These are phyloP conservation scores for Drosophila yakuba DNA, from an alignment of 1,140 invertebrate genomes.

Conservation along the genomic window DNA sequence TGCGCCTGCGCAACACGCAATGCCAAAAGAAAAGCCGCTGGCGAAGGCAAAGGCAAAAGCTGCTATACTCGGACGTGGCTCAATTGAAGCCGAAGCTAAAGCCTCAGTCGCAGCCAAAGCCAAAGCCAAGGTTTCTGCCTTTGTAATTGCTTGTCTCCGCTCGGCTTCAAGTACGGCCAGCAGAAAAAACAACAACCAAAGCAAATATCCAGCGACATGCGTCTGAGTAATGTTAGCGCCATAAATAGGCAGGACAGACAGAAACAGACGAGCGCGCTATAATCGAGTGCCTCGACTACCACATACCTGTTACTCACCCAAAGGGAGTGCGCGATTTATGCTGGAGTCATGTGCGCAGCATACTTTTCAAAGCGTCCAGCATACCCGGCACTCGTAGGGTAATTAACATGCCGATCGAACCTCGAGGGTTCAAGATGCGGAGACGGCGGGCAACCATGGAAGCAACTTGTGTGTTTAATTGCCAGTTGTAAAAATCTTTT, in stretches of 20 bases:
- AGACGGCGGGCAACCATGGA: not conserved
- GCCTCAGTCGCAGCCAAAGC: slow-evolving; percentile 20
- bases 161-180: slow-evolving; percentile 49
- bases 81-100: slow-evolving; percentile 8
- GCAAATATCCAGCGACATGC: slow-evolving; percentile 19
- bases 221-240: slow-evolving; percentile 60
- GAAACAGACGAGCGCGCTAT: not conserved
- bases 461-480: slow-evolving; percentile 50
- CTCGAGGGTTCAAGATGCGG: not conserved
- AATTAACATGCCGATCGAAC: slow-evolving; percentile 1
- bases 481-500: slow-evolving; percentile 60
- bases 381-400: too few relatives aligned
- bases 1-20: slow-evolving; percentile 57
- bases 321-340: too few relatives aligned
- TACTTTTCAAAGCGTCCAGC: too few relatives aligned
- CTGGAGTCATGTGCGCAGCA: too few relatives aligned
- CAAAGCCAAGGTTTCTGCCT: slow-evolving; percentile 58
- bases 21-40: slow-evolving; percentile 46
- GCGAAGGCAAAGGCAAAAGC: slow-evolving; percentile 1
- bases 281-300: too few relatives aligned
- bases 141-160: slow-evolving; percentile 51
- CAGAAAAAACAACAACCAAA: slow-evolving; percentile 3
- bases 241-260: slow-evolving; percentile 45
- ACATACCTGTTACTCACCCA: too few relatives aligned
- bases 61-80: slow-evolving; percentile 5